Evolutionary conservation across 2,797 vertebrate genomes (phyloP).

Genomic region (Tamandua tetradactyla): DNA sequence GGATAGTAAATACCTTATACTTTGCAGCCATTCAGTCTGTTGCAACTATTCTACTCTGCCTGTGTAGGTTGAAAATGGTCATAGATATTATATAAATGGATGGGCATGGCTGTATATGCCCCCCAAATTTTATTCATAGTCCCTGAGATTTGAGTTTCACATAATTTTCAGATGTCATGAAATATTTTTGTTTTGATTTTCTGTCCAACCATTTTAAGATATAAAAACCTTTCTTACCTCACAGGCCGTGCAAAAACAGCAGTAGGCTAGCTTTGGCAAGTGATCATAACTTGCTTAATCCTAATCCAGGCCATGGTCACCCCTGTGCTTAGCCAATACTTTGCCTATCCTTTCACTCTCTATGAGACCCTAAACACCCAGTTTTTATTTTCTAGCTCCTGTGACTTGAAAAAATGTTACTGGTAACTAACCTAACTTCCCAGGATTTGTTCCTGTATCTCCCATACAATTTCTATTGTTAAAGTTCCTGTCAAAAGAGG

Average conservation of each 20-base stretch:
- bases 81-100: background rate
- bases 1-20: background rate
- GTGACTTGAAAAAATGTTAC: background rate
- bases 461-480: background rate
- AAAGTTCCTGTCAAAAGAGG: background rate
- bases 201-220: background rate
- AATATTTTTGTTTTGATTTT: background rate
- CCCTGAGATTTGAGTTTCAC: background rate
- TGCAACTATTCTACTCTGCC: background rate
- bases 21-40: background rate
- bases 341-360: background rate
- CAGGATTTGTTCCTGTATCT: background rate
- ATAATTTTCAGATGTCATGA: background rate
- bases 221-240: background rate
- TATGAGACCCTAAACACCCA: background rate
- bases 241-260: background rate
- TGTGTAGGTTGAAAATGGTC: background rate
- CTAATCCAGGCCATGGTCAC: fast-evolving
- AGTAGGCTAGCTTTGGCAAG: background rate
- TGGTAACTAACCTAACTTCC: background rate
- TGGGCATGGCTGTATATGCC: background rate
- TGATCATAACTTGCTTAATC: background rate
- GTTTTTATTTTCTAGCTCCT: background rate
- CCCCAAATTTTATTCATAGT: no score
- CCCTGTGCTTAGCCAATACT: background rate